phyloP scores from a whole-genome alignment of 2,888 invertebrate genomes.

The Synanthedon tipuliformis region DNA sequence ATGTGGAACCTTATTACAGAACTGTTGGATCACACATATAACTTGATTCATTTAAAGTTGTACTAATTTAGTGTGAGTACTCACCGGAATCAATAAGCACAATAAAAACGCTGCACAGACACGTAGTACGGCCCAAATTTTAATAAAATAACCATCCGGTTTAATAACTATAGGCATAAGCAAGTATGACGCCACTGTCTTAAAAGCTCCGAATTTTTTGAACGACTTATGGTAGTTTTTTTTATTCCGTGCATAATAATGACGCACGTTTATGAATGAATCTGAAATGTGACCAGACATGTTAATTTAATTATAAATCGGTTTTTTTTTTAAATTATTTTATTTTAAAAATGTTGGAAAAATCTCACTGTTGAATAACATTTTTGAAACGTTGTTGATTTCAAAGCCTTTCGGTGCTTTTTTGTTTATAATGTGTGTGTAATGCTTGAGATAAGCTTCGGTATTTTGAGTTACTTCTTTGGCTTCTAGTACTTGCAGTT shows the following conservation, averaged over 20 bases:
- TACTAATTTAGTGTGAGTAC: slow-evolving; percentile 4
- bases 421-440: slow-evolving; percentile 11
- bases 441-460: slow-evolving; percentile 21
- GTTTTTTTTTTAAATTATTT: too few relatives aligned
- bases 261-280: slow-evolving; percentile 47
- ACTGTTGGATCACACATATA: too few relatives aligned
- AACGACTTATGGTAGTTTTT: slow-evolving; percentile 45
- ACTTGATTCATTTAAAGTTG: too few relatives aligned
- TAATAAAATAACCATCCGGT: slow-evolving; percentile 51
- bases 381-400: slow-evolving; percentile 24
- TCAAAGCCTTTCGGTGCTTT: slow-evolving; percentile 7
- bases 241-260: slow-evolving; percentile 32
- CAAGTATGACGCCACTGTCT: slow-evolving; percentile 39
- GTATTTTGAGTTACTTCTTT: slow-evolving; percentile 11
- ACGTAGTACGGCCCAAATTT: slow-evolving; percentile 43
- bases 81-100: slow-evolving; percentile 50
- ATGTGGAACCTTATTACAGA: too few relatives aligned
- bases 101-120: slow-evolving; percentile 37
- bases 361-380: slow-evolving; percentile 39
- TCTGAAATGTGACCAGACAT: slow-evolving; percentile 30
- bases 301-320: too few relatives aligned
- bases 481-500: slow-evolving; percentile 32
- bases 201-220: slow-evolving; percentile 35
- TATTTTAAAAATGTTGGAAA: neutral
- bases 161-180: slow-evolving; percentile 46